These are phyloP conservation scores for Drosophila pallidifrons DNA, from an alignment of 1,140 invertebrate species.

Conservation along the genomic window DNA sequence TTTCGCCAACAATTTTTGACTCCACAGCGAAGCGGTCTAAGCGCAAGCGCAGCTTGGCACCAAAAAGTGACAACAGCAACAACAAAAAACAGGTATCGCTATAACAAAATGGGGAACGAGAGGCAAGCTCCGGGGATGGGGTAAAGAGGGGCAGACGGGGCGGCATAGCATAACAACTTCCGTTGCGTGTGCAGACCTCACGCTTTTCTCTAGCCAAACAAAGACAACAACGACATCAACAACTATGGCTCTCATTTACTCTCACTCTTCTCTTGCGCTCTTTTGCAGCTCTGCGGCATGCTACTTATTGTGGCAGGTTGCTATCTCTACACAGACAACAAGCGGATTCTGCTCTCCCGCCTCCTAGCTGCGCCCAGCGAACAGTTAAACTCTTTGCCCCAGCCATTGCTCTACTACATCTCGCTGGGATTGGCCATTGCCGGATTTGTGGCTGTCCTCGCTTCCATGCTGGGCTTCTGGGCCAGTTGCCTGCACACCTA, in stretches of 20 bases:
- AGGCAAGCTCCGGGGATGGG: not conserved
- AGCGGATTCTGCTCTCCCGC: conserved; percentile 89
- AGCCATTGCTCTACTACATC: conserved; percentile 91
- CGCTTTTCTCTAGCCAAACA: not conserved
- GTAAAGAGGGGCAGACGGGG: not conserved
- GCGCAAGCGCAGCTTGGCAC: conserved; percentile 49
- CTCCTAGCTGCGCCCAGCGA: conserved; percentile 87
- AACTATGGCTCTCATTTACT: not conserved
- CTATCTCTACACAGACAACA: conserved; percentile 89
- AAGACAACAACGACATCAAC: not conserved
- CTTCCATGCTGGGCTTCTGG: conserved; percentile 91
- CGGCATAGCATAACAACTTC: conserved; percentile 28
- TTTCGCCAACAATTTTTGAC: conserved; percentile 41
- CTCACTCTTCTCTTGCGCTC: conserved; percentile 9
- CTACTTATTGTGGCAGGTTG: conserved; percentile 89
- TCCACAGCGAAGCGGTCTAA: not conserved
- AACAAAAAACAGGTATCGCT: conserved; percentile 26
- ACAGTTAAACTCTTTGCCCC: conserved; percentile 85
- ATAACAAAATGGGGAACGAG: not conserved
- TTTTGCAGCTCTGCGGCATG: conserved; percentile 89
- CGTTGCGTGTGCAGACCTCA: conserved; percentile 40
- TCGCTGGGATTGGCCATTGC: conserved; percentile 88
- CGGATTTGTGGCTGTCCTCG: conserved; percentile 88
- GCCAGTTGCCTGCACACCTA: conserved; percentile 91
- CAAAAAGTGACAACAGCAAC: conserved; percentile 7